These are phyloP conservation scores for Contarinia nasturtii DNA, from an alignment of 1,140 invertebrate genomes.

Conservation along the genomic window DNA sequence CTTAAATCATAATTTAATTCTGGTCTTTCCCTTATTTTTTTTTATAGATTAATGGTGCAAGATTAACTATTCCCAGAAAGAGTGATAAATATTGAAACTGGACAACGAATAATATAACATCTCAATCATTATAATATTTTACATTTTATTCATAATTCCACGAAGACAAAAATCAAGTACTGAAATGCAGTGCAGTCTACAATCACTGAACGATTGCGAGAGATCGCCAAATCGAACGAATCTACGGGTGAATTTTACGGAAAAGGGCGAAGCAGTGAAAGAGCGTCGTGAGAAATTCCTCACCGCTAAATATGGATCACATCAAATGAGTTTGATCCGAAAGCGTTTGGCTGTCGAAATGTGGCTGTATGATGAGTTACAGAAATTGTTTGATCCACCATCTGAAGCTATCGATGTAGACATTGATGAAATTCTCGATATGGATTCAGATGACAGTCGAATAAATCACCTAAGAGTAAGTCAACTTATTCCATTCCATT, in stretches of 20 bases:
- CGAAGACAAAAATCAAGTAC: too few species aligned
- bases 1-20: too few species aligned
- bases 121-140: neutral
- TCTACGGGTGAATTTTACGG: constrained; percentile 72
- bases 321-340: constrained; percentile 91
- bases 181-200: constrained; percentile 22
- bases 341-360: constrained; percentile 89
- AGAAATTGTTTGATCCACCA: constrained; percentile 67
- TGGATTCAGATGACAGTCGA: constrained; percentile 71
- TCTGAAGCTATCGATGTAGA: constrained; percentile 72
- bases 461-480: constrained; percentile 63
- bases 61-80: too few species aligned
- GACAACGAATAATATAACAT: neutral
- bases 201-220: constrained; percentile 29
- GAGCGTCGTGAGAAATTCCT: constrained; percentile 83
- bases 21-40: too few species aligned
- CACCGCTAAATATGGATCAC: constrained; percentile 88
- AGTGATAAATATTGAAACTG: neutral
- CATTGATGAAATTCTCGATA: constrained; percentile 80
- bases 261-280: constrained; percentile 65
- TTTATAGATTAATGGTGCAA: too few species aligned
- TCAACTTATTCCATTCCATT: constrained; percentile 6
- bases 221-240: constrained; percentile 56
- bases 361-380: constrained; percentile 91
- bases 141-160: neutral